phyloP scores from a whole-genome alignment of 2,797 vertebrate genomes.

The Helicolenus hilgendorfi region DNA sequence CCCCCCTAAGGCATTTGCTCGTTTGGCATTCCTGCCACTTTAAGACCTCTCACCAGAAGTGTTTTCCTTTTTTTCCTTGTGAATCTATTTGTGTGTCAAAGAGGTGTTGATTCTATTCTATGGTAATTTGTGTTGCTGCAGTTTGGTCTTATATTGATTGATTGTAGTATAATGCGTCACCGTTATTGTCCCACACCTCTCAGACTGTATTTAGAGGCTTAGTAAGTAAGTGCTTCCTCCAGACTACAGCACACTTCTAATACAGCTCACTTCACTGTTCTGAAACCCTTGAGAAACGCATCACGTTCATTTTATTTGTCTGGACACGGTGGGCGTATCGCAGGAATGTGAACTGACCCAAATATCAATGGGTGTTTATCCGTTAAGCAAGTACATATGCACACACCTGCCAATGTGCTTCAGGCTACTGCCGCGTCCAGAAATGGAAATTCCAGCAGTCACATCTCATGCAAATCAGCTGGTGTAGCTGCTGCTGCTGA shows the following conservation, averaged over 20 bases:
- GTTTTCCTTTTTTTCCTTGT: not conserved
- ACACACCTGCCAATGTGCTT: constrained; percentile 45
- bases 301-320: not conserved
- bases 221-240: not conserved
- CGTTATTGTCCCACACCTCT: not conserved
- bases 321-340: not conserved
- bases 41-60: not conserved
- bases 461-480: constrained; percentile 68
- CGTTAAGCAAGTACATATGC: not conserved
- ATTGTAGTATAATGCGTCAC: not conserved
- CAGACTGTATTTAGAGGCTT: not conserved
- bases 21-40: not conserved
- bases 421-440: constrained; percentile 22
- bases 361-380: constrained; percentile 46
- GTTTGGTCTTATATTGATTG: not conserved
- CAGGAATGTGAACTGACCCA: constrained; percentile 42
- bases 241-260: not conserved
- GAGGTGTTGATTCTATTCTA: not conserved
- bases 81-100: not conserved
- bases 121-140: not conserved
- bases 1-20: not conserved
- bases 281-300: not conserved
- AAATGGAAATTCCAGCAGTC: constrained; percentile 65
- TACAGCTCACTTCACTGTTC: not conserved
- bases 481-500: constrained; percentile 22